Base-by-base conservation (phyloP, 1,140 invertebrate genomes). In the Ips nitidus region DNA sequence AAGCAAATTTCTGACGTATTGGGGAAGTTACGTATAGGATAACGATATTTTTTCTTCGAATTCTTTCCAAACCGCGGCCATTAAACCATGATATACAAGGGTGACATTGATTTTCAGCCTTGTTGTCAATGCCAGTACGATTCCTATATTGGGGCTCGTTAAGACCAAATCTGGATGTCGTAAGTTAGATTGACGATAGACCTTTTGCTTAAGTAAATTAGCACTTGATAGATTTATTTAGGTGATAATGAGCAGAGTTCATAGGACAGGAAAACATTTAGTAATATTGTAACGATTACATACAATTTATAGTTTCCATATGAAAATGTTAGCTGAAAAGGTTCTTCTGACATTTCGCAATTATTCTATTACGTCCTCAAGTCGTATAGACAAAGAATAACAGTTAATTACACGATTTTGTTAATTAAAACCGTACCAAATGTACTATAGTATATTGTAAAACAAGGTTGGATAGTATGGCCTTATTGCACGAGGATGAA, bases 21-120 rank as follows among this genome's bases (percentile, higher is more conserved):
- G 69, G 55, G 62, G 63, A 70, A 60, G 67, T 62, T 58, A 38
- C 45, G 52, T 64, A 70, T 70, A 63, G 68, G 63, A 70, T 70
- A 52, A 62, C 69, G 63, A 65, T 22, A 22, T 50, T 42, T 65
- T 43, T 71, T 43, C 50, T 60, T 60, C 52, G 57, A 71, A 43
- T 61, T 66, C 43, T 43, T n/a, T 8, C 8, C 38, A 8, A 37
- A 52, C 45, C 58, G 43, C 39, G 65, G 47, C 8, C 38, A n/a
- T 36, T 39, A 22, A 61, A 58, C 47, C 47, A 69, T 8, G 43
- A 43, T 42, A 37, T 53, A 70, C 67, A 69, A 63, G 67, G 67
- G 67, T 69, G 67, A 55, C 67, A 69, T 69, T 45, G 52, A 63
- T 63, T 63, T 62, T 68, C 59, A 63, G 55, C 47, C 50, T 63